Evolutionary conservation across 2,113 vertebrate genomes (phyloP).

Genomic region (Orycteropus afer): DNA sequence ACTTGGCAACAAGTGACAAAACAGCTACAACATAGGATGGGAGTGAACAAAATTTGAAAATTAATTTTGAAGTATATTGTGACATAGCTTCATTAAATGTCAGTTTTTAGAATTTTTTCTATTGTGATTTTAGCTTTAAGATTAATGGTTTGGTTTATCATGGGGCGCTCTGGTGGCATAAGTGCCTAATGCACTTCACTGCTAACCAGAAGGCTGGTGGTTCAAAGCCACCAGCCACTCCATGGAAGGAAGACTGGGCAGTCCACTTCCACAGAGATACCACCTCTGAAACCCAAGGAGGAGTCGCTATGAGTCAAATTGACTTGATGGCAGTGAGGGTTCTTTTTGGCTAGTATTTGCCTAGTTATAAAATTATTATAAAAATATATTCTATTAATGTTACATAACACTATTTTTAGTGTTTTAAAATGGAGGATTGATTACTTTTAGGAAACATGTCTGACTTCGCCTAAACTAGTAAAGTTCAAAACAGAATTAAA

Average conservation of each 20-base stretch:
- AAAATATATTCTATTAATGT: not conserved
- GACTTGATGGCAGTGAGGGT: too few relatives aligned
- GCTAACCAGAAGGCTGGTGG: too few relatives aligned
- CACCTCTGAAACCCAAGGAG: too few relatives aligned
- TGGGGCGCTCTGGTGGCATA: not conserved
- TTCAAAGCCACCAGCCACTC: too few relatives aligned
- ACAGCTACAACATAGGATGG: not conserved
- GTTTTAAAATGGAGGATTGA: not conserved
- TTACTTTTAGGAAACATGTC: too few relatives aligned
- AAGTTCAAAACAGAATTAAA: slow-evolving; percentile 1
- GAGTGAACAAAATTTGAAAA: not conserved
- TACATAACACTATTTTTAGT: not conserved
- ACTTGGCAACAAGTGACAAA: too few relatives aligned
- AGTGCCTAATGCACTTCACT: too few relatives aligned
- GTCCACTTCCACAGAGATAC: too few relatives aligned
- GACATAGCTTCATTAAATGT: slow-evolving; percentile 19
- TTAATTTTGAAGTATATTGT: slow-evolving; percentile 32
- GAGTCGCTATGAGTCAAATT: too few relatives aligned
- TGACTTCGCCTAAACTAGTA: not conserved
- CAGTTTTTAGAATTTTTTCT: not conserved
- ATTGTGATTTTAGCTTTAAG: not conserved
- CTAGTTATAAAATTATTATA: not conserved
- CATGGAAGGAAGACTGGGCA: too few relatives aligned
- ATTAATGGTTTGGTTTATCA: slow-evolving; percentile 19
- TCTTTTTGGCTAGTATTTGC: too few relatives aligned